These are phyloP conservation scores for Simalia tracyae DNA, from an alignment of 2,797 vertebrate genomes.

Conservation along the genomic window DNA sequence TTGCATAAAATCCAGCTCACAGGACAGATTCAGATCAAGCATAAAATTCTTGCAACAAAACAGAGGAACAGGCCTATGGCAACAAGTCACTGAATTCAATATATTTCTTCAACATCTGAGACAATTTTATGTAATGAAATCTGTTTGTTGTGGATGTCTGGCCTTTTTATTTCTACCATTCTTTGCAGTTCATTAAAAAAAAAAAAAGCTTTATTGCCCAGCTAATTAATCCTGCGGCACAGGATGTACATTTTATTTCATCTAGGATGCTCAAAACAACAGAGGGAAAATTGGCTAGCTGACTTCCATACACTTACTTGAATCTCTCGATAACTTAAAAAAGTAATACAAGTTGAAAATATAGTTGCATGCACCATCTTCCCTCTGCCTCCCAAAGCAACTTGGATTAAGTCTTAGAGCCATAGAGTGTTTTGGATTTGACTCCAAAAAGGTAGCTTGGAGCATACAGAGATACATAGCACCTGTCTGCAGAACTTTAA, in stretches of 20 bases:
- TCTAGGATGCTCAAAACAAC: not conserved
- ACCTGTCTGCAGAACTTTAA: not conserved
- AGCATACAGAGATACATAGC: not conserved
- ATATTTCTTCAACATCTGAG: slow-evolving; percentile 20
- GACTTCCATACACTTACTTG: not conserved
- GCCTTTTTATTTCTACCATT: not conserved
- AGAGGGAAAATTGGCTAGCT: not conserved
- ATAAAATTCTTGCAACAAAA: not conserved
- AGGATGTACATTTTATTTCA: not conserved
- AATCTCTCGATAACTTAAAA: not conserved
- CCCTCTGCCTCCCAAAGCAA: not conserved
- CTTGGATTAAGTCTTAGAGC: not conserved
- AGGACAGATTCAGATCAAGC: slow-evolving; percentile 10
- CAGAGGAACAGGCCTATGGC: slow-evolving; percentile 9
- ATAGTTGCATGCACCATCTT: not conserved
- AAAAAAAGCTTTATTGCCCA: not conserved
- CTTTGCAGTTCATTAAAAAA: not conserved
- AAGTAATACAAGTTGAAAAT: not conserved
- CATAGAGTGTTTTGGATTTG: not conserved
- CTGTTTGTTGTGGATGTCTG: not conserved
- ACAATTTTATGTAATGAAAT: not conserved
- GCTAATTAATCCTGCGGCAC: not conserved
- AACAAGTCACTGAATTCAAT: slow-evolving; percentile 41
- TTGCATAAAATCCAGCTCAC: slow-evolving; percentile 6
- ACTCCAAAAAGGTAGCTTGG: not conserved